Percentiles rank a stretch among this genome's conserved stretches.
These are phyloP conservation scores for Tetheella fluctuosa DNA, from an alignment of 2,888 invertebrate species.

Conservation along the genomic window DNA sequence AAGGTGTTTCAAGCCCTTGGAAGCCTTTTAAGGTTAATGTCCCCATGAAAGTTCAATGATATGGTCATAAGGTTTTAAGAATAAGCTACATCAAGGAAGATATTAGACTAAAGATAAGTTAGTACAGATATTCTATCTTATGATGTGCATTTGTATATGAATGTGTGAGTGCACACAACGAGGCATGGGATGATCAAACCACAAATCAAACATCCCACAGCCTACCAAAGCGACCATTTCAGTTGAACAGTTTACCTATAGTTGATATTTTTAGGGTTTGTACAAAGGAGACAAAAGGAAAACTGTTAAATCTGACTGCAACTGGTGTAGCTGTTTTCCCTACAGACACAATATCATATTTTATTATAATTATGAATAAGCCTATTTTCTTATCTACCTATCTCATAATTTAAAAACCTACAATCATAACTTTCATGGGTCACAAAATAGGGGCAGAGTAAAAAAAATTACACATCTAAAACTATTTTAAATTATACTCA, in stretches of 20 bases:
- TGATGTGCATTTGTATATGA: too few species aligned
- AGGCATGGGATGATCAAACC: too few species aligned
- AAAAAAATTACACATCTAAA: too few species aligned
- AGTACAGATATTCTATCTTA: too few species aligned
- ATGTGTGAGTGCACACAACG: too few species aligned
- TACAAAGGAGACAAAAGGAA: background rate
- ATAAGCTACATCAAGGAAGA: too few species aligned
- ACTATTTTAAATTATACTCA: too few species aligned
- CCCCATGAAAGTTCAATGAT: conserved; percentile 33
- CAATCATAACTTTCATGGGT: conserved; percentile 13
- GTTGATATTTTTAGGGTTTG: background rate
- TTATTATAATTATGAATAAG: background rate
- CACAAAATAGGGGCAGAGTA: too few species aligned
- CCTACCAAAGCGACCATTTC: background rate
- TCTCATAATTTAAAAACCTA: background rate
- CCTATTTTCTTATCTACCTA: background rate
- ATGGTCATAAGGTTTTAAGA: background rate
- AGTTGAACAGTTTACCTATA: background rate
- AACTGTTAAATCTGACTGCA: background rate
- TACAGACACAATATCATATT: background rate
- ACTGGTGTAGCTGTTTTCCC: too few species aligned
- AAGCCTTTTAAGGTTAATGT: conserved; percentile 40
- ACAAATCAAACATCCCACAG: background rate
- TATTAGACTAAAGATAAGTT: too few species aligned
- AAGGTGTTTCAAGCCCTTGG: conserved; percentile 40